Evolutionary conservation across 1,140 invertebrate species (phyloP).

Genomic region (Melitaea cinxia): DNA sequence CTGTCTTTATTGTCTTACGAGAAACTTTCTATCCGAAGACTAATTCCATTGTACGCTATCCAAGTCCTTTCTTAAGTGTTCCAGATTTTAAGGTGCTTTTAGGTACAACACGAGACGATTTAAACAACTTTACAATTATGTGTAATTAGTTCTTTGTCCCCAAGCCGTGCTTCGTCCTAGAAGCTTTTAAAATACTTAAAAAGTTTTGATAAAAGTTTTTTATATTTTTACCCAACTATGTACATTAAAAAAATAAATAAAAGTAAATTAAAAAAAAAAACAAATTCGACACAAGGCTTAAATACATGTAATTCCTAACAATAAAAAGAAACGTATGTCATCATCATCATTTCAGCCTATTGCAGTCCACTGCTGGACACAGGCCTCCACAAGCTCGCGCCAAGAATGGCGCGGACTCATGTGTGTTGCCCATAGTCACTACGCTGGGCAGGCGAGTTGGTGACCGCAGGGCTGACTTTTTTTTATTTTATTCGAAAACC

Average conservation of each 20-base stretch:
- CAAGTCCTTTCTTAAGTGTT: conserved; percentile 30
- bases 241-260: not conserved
- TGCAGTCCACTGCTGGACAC: too few species aligned
- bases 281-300: too few species aligned
- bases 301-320: too few species aligned
- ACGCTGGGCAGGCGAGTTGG: too few species aligned
- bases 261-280: too few species aligned
- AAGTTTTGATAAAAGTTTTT: conserved; percentile 2
- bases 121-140: conserved; percentile 37
- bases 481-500: too few species aligned
- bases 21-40: conserved; percentile 37
- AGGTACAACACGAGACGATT: conserved; percentile 28
- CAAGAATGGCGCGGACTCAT: too few species aligned
- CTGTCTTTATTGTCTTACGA: conserved; percentile 31
- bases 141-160: conserved; percentile 30
- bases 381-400: too few species aligned
- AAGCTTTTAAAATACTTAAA: conserved; percentile 9
- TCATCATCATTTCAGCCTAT: too few species aligned
- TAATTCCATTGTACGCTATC: conserved; percentile 33
- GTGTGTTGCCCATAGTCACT: too few species aligned
- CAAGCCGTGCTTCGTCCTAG: conserved; percentile 3
- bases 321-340: too few species aligned
- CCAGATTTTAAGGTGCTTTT: conserved; percentile 40
- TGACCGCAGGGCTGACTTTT: too few species aligned
- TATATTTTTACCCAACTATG: not conserved